Evolutionary conservation across 1,140 invertebrate genomes (phyloP).

Genomic region (Pseudomyrmex gracilis): DNA sequence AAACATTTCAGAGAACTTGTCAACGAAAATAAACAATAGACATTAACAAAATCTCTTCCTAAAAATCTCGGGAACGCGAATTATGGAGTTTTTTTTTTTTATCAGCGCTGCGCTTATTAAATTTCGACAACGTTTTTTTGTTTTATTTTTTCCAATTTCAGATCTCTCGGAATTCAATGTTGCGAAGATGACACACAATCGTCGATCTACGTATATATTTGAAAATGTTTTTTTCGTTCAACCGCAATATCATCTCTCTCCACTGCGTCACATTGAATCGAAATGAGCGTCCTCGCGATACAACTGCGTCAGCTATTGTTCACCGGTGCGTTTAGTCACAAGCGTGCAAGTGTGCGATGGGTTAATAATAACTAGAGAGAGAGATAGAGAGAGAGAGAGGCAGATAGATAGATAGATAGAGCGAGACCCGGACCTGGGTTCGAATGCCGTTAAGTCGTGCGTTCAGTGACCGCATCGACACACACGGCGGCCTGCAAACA

Average conservation of each 20-base stretch:
- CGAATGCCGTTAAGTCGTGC: conserved; percentile 44
- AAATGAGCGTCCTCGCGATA: conserved; percentile 14
- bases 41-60: no score
- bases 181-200: no score
- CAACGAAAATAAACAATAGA: no score
- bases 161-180: background rate
- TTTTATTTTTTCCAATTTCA: background rate
- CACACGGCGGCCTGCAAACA: conserved; percentile 45
- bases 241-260: background rate
- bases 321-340: conserved; percentile 32
- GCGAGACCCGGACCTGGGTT: background rate
- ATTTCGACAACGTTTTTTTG: background rate
- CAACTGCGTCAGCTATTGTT: conserved; percentile 35
- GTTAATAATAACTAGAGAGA: conserved; percentile 18
- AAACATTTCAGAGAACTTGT: background rate
- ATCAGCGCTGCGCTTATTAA: background rate
- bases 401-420: background rate
- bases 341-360: conserved; percentile 1
- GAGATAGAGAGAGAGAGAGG: conserved; percentile 11
- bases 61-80: background rate
- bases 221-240: conserved; percentile 1
- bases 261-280: background rate
- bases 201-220: background rate
- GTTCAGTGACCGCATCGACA: conserved; percentile 56
- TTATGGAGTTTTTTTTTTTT: background rate